phyloP scores from a whole-genome alignment of 92 coral and sea anemone genomes.

The Umimayanthus chanpuru region DNA sequence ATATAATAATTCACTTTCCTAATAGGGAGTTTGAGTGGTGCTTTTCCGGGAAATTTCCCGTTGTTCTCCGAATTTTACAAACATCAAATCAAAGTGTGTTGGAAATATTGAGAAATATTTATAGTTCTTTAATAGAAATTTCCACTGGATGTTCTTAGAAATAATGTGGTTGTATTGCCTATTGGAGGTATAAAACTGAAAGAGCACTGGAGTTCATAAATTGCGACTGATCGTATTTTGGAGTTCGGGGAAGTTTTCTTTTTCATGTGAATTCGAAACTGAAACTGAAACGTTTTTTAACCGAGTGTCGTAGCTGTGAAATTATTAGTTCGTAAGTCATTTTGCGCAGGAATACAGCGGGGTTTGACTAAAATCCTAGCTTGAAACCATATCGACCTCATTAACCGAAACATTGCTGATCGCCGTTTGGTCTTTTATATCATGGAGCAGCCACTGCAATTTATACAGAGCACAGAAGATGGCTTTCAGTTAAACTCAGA shows the following conservation, averaged over 20 bases:
- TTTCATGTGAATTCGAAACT: neutral
- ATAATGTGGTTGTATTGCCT: neutral
- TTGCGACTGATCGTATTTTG: neutral
- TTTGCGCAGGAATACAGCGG: neutral
- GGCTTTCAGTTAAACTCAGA: constrained; percentile 29
- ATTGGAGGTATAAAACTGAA: neutral
- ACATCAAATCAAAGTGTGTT: neutral
- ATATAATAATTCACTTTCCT: neutral
- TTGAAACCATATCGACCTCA: too few species aligned
- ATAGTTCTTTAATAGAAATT: neutral
- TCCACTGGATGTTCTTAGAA: neutral
- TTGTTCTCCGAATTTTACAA: neutral
- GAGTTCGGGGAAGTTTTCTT: neutral
- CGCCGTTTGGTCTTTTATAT: too few species aligned
- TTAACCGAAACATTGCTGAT: neutral
- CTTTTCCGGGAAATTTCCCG: constrained; percentile 21
- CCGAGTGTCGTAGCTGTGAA: neutral
- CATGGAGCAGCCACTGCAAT: constrained; percentile 25
- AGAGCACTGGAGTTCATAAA: too few species aligned
- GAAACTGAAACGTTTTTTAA: neutral
- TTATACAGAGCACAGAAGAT: constrained; percentile 33
- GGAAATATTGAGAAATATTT: neutral
- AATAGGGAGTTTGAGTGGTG: neutral
- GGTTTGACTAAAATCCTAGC: neutral
- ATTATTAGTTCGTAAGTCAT: neutral